Evolutionary conservation across 2,888 invertebrate species (phyloP).

Genomic region (Parnassius apollo): DNA sequence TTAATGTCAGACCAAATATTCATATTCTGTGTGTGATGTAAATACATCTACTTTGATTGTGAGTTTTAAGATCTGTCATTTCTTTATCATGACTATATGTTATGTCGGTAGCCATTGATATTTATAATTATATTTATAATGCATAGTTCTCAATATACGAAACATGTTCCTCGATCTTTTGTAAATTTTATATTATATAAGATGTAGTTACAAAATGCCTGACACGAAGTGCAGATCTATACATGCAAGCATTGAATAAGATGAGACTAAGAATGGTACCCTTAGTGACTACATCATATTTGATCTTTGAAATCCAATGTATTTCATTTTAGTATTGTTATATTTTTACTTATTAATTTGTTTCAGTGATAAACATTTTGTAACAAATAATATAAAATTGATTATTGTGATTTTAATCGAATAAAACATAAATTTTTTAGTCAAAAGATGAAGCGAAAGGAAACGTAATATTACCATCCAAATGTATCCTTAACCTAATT

Average conservation of each 20-base stretch:
- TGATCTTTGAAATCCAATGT: not conserved
- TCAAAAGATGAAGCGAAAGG: too few relatives aligned
- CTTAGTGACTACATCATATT: constrained; percentile 2
- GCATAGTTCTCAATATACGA: too few relatives aligned
- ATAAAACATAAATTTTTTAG: too few relatives aligned
- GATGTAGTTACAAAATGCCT: not conserved
- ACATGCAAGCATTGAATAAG: constrained; percentile 1
- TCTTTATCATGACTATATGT: not conserved
- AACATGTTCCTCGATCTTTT: not conserved
- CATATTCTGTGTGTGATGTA: not conserved
- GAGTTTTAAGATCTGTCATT: not conserved
- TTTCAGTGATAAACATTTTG: too few relatives aligned
- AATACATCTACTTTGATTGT: not conserved
- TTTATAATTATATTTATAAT: too few relatives aligned
- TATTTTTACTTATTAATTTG: too few relatives aligned
- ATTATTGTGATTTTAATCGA: too few relatives aligned
- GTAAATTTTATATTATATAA: not conserved
- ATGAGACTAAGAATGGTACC: not conserved
- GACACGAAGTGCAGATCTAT: constrained; percentile 1
- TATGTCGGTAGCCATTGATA: too few relatives aligned
- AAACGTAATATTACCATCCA: too few relatives aligned
- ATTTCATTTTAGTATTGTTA: too few relatives aligned
- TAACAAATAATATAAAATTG: too few relatives aligned
- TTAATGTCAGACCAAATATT: not conserved
- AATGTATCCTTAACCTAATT: too few relatives aligned